phyloP scores from a whole-genome alignment of 2,888 invertebrate species.

The Allacma fusca region DNA sequence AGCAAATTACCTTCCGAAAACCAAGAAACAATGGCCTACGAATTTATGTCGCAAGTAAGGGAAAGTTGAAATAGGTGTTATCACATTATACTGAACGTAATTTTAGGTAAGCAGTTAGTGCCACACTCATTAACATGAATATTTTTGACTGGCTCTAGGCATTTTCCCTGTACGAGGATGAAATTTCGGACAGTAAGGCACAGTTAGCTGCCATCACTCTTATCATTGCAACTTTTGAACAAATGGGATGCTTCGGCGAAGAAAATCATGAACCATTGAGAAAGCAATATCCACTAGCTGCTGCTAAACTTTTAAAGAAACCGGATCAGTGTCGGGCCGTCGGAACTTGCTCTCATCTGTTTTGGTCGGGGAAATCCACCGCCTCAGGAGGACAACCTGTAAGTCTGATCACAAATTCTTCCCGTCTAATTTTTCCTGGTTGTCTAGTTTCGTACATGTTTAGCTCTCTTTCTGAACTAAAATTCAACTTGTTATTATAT shows the following conservation, averaged over 20 bases:
- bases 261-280: slow-evolving; percentile 97
- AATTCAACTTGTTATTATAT: too few relatives aligned
- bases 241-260: slow-evolving; percentile 91
- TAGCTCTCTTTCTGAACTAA: too few relatives aligned
- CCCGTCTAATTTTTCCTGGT: too few relatives aligned
- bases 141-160: slow-evolving; percentile 69
- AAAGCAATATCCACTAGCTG: slow-evolving; percentile 94
- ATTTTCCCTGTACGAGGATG: slow-evolving; percentile 97
- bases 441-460: too few relatives aligned
- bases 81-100: too few relatives aligned
- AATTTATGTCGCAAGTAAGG: slow-evolving; percentile 88
- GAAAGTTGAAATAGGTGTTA: too few relatives aligned
- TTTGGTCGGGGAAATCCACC: slow-evolving; percentile 87
- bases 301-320: slow-evolving; percentile 94
- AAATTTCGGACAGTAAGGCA: slow-evolving; percentile 96
- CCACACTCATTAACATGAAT: too few relatives aligned
- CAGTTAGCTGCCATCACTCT: slow-evolving; percentile 95
- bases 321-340: slow-evolving; percentile 98
- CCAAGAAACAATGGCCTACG: slow-evolving; percentile 96
- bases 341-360: slow-evolving; percentile 91
- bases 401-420: slow-evolving; percentile 39
- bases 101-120: too few relatives aligned
- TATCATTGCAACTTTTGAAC: slow-evolving; percentile 94
- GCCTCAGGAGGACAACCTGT: slow-evolving; percentile 67
- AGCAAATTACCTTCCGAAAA: slow-evolving; percentile 92